Evolutionary conservation across 2,797 vertebrate genomes (phyloP).

Genomic region (Strix occidentalis): DNA sequence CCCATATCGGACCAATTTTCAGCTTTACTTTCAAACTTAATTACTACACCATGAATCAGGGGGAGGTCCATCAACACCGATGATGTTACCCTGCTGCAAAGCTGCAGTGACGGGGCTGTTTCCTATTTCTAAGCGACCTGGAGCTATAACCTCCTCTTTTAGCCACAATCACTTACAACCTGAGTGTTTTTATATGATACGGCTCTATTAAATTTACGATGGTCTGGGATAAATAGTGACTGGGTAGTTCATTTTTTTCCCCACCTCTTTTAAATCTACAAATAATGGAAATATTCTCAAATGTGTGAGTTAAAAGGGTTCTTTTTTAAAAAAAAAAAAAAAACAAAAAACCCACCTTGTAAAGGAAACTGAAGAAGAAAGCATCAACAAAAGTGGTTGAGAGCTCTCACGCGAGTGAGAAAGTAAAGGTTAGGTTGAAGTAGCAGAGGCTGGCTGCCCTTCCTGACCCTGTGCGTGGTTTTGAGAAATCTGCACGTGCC

Average conservation of each 20-base stretch:
- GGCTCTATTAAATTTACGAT: not conserved
- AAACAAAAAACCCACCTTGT: not conserved
- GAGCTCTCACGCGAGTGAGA: not conserved
- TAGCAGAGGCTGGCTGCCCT: not conserved
- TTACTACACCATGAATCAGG: not conserved
- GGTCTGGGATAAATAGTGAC: too few species aligned
- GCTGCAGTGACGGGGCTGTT: not conserved
- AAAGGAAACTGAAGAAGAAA: not conserved
- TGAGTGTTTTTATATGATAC: not conserved
- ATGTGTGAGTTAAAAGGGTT: not conserved
- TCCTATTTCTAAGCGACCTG: not conserved
- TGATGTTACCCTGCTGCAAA: not conserved
- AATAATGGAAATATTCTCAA: not conserved
- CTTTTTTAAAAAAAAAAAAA: too few species aligned
- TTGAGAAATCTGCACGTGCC: not conserved
- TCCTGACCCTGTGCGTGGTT: rapidly evolving
- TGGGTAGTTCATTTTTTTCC: not conserved
- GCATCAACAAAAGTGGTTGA: not conserved
- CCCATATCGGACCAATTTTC: not conserved
- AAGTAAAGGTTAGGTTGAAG: not conserved
- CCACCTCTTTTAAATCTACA: not conserved
- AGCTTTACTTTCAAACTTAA: not conserved
- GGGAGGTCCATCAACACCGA: rapidly evolving
- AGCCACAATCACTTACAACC: not conserved
- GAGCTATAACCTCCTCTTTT: not conserved